A percentile compares a stretch with the other conserved stretches of the same genome.
Evolutionary conservation across 2,113 vertebrate species (phyloP).

Genomic region (Myanophis thanlyinensis): DNA sequence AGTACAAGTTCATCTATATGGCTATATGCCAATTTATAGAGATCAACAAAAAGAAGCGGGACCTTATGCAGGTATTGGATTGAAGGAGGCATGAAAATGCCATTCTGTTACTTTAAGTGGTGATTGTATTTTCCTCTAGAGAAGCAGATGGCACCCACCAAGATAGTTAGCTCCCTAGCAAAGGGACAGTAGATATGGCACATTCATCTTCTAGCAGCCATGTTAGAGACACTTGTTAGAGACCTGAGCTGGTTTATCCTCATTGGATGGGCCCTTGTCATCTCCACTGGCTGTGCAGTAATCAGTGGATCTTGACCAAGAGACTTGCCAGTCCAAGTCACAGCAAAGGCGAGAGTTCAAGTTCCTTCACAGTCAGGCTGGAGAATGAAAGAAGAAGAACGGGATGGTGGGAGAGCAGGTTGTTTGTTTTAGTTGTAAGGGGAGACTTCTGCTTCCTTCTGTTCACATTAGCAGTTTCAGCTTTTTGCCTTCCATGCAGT

Average conservation of each 20-base stretch:
- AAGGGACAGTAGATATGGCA: not conserved
- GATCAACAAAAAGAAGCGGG: slow-evolving; percentile 79
- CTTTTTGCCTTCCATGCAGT: not conserved
- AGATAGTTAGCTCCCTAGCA: not conserved
- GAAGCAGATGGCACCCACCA: not conserved
- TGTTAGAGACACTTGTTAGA: not conserved
- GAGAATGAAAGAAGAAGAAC: not conserved
- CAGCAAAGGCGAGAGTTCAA: not conserved
- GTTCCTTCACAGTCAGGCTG: not conserved
- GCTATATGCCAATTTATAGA: slow-evolving; percentile 92
- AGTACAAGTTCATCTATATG: slow-evolving; percentile 98
- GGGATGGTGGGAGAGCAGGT: not conserved
- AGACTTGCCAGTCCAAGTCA: not conserved
- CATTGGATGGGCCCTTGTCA: not conserved
- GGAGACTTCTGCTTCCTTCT: not conserved
- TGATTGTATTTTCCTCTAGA: not conserved
- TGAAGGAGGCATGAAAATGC: not conserved
- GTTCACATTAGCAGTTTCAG: not conserved
- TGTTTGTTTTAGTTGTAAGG: not conserved
- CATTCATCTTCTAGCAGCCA: not conserved
- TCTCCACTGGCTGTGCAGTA: not conserved
- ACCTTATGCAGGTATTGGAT: slow-evolving; percentile 75
- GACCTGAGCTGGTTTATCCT: not conserved
- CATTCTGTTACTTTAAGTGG: not conserved
- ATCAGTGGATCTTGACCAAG: not conserved